phyloP scores from a whole-genome alignment of 1,140 invertebrate species.

The Eumaeus atala region DNA sequence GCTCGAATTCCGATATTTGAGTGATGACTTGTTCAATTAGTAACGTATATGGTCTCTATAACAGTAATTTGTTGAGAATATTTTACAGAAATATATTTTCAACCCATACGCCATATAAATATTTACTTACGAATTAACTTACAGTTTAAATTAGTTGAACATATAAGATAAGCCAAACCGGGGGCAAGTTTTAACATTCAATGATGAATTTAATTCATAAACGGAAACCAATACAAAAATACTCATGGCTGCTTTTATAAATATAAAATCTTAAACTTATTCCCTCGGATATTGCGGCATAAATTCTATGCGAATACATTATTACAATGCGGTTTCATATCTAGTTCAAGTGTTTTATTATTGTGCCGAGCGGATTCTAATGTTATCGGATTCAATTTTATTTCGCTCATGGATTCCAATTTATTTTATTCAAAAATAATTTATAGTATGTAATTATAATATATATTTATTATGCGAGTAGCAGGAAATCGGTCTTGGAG shows the following conservation, averaged over 20 bases:
- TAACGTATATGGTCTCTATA: too few species aligned
- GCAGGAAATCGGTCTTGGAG: too few species aligned
- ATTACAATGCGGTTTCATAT: conserved; percentile 16
- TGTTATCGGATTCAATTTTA: conserved; percentile 7
- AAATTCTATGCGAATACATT: conserved; percentile 19
- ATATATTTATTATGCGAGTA: too few species aligned
- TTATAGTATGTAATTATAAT: too few species aligned
- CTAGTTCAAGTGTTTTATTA: conserved; percentile 15
- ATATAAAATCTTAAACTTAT: conserved; percentile 6
- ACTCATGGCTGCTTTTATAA: conserved; percentile 4
- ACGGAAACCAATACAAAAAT: conserved; percentile 1
- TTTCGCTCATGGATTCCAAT: conserved; percentile 1
- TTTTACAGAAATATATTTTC: too few species aligned
- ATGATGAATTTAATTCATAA: not conserved
- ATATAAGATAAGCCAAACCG: not conserved
- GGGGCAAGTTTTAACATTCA: too few species aligned
- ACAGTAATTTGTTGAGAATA: too few species aligned
- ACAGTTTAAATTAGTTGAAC: too few species aligned
- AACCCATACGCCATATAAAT: too few species aligned
- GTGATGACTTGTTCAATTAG: too few species aligned
- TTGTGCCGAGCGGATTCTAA: conserved; percentile 2
- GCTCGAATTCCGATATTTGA: too few species aligned
- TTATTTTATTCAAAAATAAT: conserved; percentile 4
- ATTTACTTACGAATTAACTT: too few species aligned
- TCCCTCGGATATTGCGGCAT: conserved; percentile 16